Evolutionary conservation across 2,113 vertebrate genomes (phyloP).

Genomic region (Shinisaurus crocodilurus): DNA sequence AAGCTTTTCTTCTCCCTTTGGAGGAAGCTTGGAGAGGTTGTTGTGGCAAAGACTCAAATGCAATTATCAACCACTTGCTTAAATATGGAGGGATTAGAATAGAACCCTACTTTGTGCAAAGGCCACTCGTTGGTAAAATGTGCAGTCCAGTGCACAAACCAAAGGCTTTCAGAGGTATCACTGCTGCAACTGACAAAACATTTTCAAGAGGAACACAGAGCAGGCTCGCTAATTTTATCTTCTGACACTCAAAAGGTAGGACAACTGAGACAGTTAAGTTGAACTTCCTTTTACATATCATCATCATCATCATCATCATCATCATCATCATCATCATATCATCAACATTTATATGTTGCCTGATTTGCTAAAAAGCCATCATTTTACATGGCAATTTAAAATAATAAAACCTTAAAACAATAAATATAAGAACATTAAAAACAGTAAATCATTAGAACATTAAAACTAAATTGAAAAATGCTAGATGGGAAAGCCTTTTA

Average conservation of each 20-base stretch:
- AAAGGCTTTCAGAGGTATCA: slow-evolving; percentile 14
- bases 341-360: too few relatives aligned
- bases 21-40: slow-evolving; percentile 28
- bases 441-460: too few relatives aligned
- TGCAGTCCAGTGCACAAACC: slow-evolving; percentile 1
- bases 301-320: background rate
- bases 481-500: too few relatives aligned
- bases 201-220: background rate
- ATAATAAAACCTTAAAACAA: too few relatives aligned
- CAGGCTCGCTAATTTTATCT: background rate
- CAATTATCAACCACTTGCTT: slow-evolving; percentile 17
- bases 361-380: too few relatives aligned
- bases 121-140: background rate
- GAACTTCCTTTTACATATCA: slow-evolving; percentile 20
- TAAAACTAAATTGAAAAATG: too few relatives aligned
- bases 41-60: slow-evolving; percentile 34
- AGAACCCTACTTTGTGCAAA: background rate
- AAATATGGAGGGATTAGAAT: slow-evolving; percentile 33
- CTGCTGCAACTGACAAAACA: slow-evolving; percentile 13
- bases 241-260: slow-evolving; percentile 8
- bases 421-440: too few relatives aligned
- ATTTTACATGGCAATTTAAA: too few relatives aligned
- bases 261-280: slow-evolving; percentile 3
- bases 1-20: slow-evolving; percentile 34
- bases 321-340: too few relatives aligned